Conservation (phyloP, 2,888 invertebrate genomes). For the Cyrtodaria siliqua region DNA sequence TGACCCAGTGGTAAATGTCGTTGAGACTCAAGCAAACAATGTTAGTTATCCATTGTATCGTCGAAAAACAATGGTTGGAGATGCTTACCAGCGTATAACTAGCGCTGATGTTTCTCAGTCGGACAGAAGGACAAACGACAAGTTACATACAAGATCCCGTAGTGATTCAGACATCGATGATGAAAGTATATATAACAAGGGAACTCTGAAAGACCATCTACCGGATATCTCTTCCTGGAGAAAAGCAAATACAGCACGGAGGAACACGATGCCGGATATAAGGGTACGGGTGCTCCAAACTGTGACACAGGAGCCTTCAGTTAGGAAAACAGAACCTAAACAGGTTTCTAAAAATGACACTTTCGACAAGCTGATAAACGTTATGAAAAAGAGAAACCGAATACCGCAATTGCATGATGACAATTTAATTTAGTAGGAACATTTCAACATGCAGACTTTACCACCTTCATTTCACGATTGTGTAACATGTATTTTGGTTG, state of each 20-base stretch:
- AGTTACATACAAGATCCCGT: not conserved
- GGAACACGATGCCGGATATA: not conserved
- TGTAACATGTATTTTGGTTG: too few relatives aligned
- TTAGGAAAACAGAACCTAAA: too few relatives aligned
- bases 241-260: not conserved
- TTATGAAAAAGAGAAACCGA: too few relatives aligned
- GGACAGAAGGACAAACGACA: not conserved
- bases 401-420: too few relatives aligned
- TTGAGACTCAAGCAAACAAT: not conserved
- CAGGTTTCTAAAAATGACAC: too few relatives aligned
- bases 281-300: not conserved
- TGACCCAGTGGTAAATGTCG: not conserved
- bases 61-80: slow-evolving; percentile 15
- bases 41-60: slow-evolving; percentile 12
- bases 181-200: not conserved
- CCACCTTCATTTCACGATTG: too few relatives aligned
- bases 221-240: not conserved
- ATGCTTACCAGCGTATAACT: slow-evolving; percentile 23
- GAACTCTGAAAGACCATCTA: not conserved
- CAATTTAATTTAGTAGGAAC: too few relatives aligned
- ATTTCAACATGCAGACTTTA: too few relatives aligned
- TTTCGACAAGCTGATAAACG: too few relatives aligned
- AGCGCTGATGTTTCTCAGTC: slow-evolving; percentile 17
- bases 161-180: slow-evolving; percentile 12
- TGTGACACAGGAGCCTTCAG: too few relatives aligned